These are phyloP conservation scores for Desmophyllum pertusum DNA, from an alignment of 92 coral and sea anemone genomes.

Conservation along the genomic window DNA sequence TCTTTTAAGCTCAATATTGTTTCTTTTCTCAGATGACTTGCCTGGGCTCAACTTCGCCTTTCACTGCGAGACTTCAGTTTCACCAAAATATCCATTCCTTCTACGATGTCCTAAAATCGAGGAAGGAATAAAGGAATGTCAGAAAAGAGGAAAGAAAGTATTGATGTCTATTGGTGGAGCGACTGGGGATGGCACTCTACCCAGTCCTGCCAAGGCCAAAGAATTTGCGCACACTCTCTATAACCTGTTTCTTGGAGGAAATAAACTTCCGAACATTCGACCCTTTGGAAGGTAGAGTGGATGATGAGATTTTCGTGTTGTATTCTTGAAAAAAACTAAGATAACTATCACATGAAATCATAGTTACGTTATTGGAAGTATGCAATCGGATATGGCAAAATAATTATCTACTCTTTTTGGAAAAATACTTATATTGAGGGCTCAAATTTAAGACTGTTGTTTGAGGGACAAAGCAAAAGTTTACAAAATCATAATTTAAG, in stretches of 20 bases:
- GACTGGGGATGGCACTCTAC: slow-evolving; percentile 85
- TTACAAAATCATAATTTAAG: no score
- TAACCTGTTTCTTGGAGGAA: slow-evolving; percentile 79
- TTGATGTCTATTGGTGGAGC: slow-evolving; percentile 88
- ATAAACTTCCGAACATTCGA: slow-evolving; percentile 39
- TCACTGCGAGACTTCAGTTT: slow-evolving; percentile 75
- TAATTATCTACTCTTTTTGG: no score
- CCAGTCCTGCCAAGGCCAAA: slow-evolving; percentile 55
- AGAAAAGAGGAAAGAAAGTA: slow-evolving; percentile 74
- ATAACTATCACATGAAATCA: no score
- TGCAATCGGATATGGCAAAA: no score
- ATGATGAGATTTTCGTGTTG: no score
- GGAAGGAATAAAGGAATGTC: slow-evolving; percentile 80
- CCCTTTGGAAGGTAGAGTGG: slow-evolving; percentile 88
- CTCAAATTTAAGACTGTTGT: no score
- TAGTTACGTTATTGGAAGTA: no score
- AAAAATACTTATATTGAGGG: no score
- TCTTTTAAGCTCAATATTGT: no score
- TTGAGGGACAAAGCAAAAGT: no score
- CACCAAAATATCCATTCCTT: slow-evolving; percentile 73
- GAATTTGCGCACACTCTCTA: slow-evolving; percentile 77
- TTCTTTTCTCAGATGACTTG: no score
- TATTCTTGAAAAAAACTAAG: no score
- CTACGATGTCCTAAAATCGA: slow-evolving; percentile 82
- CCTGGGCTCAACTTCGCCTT: slow-evolving; percentile 88